phyloP scores from a whole-genome alignment of 2,113 vertebrate genomes.

The Vidua macroura region DNA sequence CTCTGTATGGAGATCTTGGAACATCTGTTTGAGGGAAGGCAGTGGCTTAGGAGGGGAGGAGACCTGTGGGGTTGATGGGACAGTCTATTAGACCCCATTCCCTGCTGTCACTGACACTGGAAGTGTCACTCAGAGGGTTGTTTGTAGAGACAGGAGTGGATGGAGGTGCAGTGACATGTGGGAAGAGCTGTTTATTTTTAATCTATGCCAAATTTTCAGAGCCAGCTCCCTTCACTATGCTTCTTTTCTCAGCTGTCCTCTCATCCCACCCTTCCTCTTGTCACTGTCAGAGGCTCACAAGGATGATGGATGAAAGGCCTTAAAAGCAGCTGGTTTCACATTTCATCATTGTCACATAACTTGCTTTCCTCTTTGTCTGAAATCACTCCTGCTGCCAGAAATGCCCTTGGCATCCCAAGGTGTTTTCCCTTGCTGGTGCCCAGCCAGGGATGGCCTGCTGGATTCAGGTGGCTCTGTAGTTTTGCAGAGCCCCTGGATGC shows the following conservation, averaged over 20 bases:
- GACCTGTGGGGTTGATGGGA: neutral
- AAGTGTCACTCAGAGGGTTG: neutral
- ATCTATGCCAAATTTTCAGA: neutral
- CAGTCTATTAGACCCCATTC: neutral
- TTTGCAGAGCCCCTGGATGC: neutral
- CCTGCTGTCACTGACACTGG: neutral
- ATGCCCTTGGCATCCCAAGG: slow-evolving; percentile 38
- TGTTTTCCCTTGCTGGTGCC: rapidly evolving
- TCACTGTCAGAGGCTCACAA: slow-evolving; percentile 26
- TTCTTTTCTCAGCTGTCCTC: slow-evolving; percentile 8
- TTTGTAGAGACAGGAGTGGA: neutral
- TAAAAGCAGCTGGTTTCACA: slow-evolving; percentile 47
- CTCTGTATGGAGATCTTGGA: neutral
- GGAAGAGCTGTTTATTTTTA: slow-evolving; percentile 12
- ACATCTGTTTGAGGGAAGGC: neutral
- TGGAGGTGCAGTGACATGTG: neutral
- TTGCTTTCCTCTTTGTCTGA: neutral
- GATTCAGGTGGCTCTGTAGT: neutral
- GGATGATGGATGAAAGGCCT: slow-evolving; percentile 60
- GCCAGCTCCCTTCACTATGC: neutral
- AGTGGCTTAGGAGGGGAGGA: neutral
- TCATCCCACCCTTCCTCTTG: neutral
- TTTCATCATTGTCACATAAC: slow-evolving; percentile 49
- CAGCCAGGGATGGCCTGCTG: neutral
- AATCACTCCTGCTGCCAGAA: neutral